Conservation (phyloP, 1,140 invertebrate species). For the Drosophila mayri region DNA sequence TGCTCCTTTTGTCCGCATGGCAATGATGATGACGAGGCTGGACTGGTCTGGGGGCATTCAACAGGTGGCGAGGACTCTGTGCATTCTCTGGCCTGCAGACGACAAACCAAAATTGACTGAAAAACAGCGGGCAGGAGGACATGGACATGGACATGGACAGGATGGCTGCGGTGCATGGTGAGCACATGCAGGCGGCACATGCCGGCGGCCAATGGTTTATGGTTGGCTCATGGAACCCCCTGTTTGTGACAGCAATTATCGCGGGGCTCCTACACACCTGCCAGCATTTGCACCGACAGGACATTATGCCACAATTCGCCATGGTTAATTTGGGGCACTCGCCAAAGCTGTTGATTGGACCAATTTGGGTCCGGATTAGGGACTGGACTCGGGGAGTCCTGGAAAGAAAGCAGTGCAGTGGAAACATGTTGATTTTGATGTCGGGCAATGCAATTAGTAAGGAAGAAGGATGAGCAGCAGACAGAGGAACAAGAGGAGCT, state of each 20-base stretch:
- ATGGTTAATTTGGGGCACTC: conserved; percentile 33
- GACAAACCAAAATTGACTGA: conserved; percentile 72
- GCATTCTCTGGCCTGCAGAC: conserved; percentile 41
- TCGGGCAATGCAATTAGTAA: conserved; percentile 61
- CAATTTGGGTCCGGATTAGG: conserved; percentile 23
- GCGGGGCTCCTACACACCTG: neutral
- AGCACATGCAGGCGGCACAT: neutral
- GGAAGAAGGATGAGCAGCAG: neutral
- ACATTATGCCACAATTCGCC: conserved; percentile 33
- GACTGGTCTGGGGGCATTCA: neutral
- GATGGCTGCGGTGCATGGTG: conserved; percentile 41
- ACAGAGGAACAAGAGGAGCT: neutral
- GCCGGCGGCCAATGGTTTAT: conserved; percentile 46
- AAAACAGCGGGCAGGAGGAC: conserved; percentile 30
- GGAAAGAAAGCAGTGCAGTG: conserved; percentile 19
- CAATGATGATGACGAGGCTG: neutral
- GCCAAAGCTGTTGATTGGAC: conserved; percentile 35
- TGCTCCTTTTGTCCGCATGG: neutral
- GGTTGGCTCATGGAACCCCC: conserved; percentile 35
- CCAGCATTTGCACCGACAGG: neutral
- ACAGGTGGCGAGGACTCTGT: conserved; percentile 18
- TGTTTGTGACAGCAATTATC: conserved; percentile 73
- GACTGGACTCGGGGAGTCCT: neutral
- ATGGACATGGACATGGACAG: neutral
- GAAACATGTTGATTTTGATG: conserved; percentile 35